Base-by-base conservation (phyloP, 2,113 vertebrate species). In the Campylorhamphus procurvoides region DNA sequence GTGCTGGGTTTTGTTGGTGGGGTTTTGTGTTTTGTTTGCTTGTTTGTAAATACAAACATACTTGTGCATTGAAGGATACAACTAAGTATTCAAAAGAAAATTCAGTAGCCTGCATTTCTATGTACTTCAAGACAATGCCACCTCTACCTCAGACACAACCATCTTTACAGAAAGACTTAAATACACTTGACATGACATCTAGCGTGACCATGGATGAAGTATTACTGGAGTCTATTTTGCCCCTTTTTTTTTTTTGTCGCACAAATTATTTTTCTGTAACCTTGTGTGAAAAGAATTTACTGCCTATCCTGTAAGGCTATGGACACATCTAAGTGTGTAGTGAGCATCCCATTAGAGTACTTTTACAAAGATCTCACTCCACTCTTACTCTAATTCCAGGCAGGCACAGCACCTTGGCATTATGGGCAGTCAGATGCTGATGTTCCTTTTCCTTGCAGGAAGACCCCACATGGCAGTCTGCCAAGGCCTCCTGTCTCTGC, bases 201-300 rank as follows among this genome's bases (percentile, higher is more conserved):
- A 59, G 16, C 5, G 29, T 47, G 49, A 79, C 24, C 58, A 39
- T 14, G 91, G 55, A 35, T 7, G 3, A 63, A 50, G 37, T n/a
- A 60, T 1, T 44, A 24, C 39, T 56, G 42, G 46, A 46, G 10
- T 39, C 12, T n/a, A 16, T 7, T n/a, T 0, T n/a, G 22, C 8
- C 24, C n/a, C 33, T 47, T 42, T 42, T 14, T 42, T 15, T 42
- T 42, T 42, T 40, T 53, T 46, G 14, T 8, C 20, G 37, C 17
- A 75, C 12, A 35, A 27, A 46, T 90, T 25, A 40, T 42, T 67
- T 47, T 89, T 35, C 72, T 53, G 31, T 27, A 75, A 59, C 29
- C 15, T 55, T 28, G 18, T 31, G 18, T 23, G 3, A 64, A 40
- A 47, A 69, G 20, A 71, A 24, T 29, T 74, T 27, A 25, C 19